phyloP scores from a whole-genome alignment of 2,797 vertebrate species.

The Trematomus bernacchii region DNA sequence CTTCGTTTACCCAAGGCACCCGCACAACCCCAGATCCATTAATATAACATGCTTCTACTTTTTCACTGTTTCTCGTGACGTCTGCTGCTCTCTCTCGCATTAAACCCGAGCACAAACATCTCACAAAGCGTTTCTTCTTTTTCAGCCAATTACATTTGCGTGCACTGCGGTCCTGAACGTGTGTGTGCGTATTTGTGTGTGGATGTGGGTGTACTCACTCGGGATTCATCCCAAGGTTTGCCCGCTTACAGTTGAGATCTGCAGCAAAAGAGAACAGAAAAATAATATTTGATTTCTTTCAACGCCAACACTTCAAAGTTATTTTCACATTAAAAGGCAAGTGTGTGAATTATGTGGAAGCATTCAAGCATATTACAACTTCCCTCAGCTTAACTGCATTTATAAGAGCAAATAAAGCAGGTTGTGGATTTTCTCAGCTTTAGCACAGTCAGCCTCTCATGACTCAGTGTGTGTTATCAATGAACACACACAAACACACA shows the following conservation, averaged over 20 bases:
- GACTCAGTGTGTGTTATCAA: conserved; percentile 54
- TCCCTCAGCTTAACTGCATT: conserved; percentile 10
- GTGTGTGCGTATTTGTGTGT: background rate
- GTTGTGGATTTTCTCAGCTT: conserved; percentile 32
- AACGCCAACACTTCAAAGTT: conserved; percentile 19
- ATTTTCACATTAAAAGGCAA: background rate
- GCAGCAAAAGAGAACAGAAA: conserved; percentile 3
- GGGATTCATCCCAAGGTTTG: conserved; percentile 22
- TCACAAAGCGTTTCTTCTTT: conserved; percentile 1
- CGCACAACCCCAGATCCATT: conserved; percentile 61
- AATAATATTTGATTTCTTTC: conserved; percentile 13
- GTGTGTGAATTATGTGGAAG: background rate
- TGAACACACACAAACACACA: conserved; percentile 23
- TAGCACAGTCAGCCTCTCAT: conserved; percentile 40
- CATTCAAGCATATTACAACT: conserved; percentile 5
- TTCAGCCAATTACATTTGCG: conserved; percentile 41
- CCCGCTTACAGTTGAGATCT: conserved; percentile 21
- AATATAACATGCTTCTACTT: conserved; percentile 67
- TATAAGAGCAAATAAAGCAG: conserved; percentile 1
- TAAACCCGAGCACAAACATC: conserved; percentile 16
- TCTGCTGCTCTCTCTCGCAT: conserved; percentile 13
- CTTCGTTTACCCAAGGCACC: conserved; percentile 65
- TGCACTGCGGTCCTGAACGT: conserved; percentile 54
- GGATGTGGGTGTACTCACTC: background rate
- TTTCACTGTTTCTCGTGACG: conserved; percentile 32